These are phyloP conservation scores for cat (Felis catus) DNA, from an alignment of 2,113 vertebrate species.

Conservation along the genomic window F.catus_Fca126_mat1.0 CM031414.1:29395501-29396000, in stretches of 20 bases:
- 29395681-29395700: neutral
- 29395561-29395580: neutral
- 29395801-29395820: neutral
- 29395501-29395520: neutral
- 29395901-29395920: neutral
- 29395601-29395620: neutral
- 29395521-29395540: neutral
- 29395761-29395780: neutral
- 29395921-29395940: neutral
- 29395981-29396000: neutral
- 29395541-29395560: neutral
- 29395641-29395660: neutral
- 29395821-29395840: neutral
- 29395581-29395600: neutral
- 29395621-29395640: neutral
- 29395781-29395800: neutral
- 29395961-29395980: neutral
- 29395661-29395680: conserved; percentile 8
- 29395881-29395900: neutral
- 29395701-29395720: neutral
- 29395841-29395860: neutral
- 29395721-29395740: neutral
- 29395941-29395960: neutral
- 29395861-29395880: neutral
- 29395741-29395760: neutral